Conservation (phyloP, 2,113 vertebrate species). For the Lutjanus erythropterus region DNA sequence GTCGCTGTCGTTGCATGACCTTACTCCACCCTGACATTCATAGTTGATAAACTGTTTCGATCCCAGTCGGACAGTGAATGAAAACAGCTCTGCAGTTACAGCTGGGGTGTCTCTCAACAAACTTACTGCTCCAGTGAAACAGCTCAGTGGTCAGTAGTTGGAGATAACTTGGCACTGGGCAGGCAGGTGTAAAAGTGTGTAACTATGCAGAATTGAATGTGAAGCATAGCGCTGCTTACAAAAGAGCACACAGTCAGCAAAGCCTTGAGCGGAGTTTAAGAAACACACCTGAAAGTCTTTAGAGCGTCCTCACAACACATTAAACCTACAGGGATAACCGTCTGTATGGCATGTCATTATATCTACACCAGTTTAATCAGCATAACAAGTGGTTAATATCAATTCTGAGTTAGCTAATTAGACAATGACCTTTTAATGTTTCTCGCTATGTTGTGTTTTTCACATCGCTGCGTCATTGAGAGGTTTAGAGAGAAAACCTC, state of each 20-base stretch:
- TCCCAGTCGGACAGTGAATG: background rate
- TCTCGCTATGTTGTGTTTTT: slow-evolving; percentile 34
- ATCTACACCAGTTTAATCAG: slow-evolving; percentile 17
- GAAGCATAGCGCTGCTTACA: background rate
- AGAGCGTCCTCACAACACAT: background rate
- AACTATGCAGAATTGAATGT: slow-evolving; percentile 36
- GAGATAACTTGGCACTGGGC: slow-evolving; percentile 5
- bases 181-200: slow-evolving; percentile 51
- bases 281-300: slow-evolving; percentile 15
- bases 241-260: slow-evolving; percentile 24
- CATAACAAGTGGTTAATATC: slow-evolving; percentile 30
- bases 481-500: slow-evolving; percentile 39
- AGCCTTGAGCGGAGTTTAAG: background rate
- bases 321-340: background rate
- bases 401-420: slow-evolving; percentile 39
- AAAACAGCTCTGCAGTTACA: background rate
- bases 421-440: slow-evolving; percentile 43
- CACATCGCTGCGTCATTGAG: slow-evolving; percentile 27
- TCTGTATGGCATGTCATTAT: background rate
- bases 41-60: background rate
- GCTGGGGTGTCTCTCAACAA: background rate
- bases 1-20: too few species aligned
- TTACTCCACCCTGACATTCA: background rate
- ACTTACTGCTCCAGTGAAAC: slow-evolving; percentile 12
- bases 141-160: background rate